These are phyloP conservation scores for Sinocyclocheilus anshuiensis DNA, from an alignment of 2,113 vertebrate genomes.

Conservation along the genomic window DNA sequence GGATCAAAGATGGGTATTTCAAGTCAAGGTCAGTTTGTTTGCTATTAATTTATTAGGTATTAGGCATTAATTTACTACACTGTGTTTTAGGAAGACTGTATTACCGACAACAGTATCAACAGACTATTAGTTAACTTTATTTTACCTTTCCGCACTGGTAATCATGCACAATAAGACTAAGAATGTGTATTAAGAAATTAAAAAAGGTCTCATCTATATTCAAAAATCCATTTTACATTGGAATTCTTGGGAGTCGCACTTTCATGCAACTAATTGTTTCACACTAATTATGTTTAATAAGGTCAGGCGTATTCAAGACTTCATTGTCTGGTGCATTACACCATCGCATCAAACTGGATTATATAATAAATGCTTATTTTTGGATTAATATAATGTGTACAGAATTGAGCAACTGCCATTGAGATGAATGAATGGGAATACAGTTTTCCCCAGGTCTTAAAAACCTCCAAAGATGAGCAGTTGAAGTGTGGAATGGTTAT, in stretches of 20 bases:
- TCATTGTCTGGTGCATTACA: not conserved
- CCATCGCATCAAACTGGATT: not conserved
- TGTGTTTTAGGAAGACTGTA: not conserved
- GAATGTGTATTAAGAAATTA: not conserved
- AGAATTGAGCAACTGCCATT: not conserved
- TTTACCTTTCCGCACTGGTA: too few relatives aligned
- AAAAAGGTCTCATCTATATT: not conserved
- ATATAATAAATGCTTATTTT: not conserved
- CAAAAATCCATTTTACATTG: not conserved
- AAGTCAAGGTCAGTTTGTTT: too few relatives aligned
- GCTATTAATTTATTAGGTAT: too few relatives aligned
- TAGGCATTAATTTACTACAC: too few relatives aligned
- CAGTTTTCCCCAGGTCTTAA: not conserved
- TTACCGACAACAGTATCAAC: not conserved
- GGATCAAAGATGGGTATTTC: too few relatives aligned
- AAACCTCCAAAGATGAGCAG: not conserved
- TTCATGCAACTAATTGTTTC: conserved; percentile 13
- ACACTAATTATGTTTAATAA: conserved; percentile 25
- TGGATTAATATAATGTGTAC: not conserved
- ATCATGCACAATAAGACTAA: not conserved
- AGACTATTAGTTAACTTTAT: too few relatives aligned
- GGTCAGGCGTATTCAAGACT: not conserved
- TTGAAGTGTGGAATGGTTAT: not conserved
- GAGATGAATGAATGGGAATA: not conserved
- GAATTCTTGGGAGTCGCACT: not conserved